Conservation (phyloP, 2,797 vertebrate species). For the Alosa sapidissima region DNA sequence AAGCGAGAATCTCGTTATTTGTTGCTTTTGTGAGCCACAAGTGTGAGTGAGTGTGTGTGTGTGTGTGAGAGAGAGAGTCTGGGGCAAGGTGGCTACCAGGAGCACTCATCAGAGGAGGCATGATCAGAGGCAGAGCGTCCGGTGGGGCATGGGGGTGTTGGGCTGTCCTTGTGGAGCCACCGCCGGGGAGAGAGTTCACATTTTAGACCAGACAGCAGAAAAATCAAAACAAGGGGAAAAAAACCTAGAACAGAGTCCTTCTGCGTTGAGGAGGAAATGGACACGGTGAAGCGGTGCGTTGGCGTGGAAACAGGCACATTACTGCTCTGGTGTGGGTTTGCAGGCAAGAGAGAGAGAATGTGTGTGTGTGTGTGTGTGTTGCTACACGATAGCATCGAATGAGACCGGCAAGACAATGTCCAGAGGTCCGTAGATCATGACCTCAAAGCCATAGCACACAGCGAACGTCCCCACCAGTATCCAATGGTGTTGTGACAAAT, state of each 20-base stretch:
- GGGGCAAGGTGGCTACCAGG: neutral
- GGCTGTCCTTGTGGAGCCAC: neutral
- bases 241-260: neutral
- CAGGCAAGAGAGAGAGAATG: neutral
- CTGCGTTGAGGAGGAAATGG: neutral
- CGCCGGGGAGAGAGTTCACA: neutral
- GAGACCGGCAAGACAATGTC: neutral
- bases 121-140: neutral
- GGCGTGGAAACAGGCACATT: constrained; percentile 2
- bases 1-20: neutral
- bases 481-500: neutral
- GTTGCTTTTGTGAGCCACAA: neutral
- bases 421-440: neutral
- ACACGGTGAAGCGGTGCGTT: neutral
- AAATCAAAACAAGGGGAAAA: neutral
- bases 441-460: neutral
- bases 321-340: neutral
- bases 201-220: neutral
- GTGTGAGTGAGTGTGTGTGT: neutral
- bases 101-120: neutral
- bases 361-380: neutral
- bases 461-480: neutral
- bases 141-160: too few species aligned
- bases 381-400: neutral
- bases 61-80: too few species aligned